A percentile compares a stretch with the other conserved stretches of the same genome.
These are phyloP conservation scores for Ancistrus triradiatus DNA, from an alignment of 2,113 vertebrate species.

Conservation along the genomic window DNA sequence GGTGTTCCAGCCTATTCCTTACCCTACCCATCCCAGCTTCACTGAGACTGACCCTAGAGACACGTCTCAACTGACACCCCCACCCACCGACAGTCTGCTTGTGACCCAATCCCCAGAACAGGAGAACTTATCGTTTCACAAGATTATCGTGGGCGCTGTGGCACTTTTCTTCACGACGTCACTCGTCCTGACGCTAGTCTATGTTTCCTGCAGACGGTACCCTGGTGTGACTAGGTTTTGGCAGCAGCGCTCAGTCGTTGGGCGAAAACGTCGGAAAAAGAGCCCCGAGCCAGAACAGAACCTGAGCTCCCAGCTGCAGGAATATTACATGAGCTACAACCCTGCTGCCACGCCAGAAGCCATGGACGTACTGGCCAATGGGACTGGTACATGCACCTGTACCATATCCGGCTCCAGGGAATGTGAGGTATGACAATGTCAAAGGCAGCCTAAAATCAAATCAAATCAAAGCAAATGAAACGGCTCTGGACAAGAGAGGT, in stretches of 20 bases:
- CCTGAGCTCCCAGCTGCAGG: slow-evolving; percentile 96
- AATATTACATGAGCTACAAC: slow-evolving; percentile 99
- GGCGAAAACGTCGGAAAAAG: slow-evolving; percentile 92
- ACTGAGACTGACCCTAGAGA: slow-evolving; percentile 64
- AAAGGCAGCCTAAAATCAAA: slow-evolving; percentile 73
- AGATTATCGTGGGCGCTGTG: slow-evolving; percentile 93
- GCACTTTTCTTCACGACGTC: slow-evolving; percentile 92
- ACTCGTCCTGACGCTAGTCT: slow-evolving; percentile 89
- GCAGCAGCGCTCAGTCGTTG: slow-evolving; percentile 86
- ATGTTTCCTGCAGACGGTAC: slow-evolving; percentile 93
- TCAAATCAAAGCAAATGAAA: slow-evolving; percentile 63
- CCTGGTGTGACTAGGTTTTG: slow-evolving; percentile 88
- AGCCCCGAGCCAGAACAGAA: slow-evolving; percentile 91
- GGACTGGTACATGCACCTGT: slow-evolving; percentile 95
- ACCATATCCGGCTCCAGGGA: slow-evolving; percentile 98
- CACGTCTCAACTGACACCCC: slow-evolving; percentile 56
- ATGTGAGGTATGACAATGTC: slow-evolving; percentile 97
- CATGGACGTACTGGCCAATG: slow-evolving; percentile 95
- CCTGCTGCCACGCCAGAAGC: slow-evolving; percentile 93
- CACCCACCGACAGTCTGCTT: slow-evolving; percentile 57
- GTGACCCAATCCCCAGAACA: slow-evolving; percentile 77
- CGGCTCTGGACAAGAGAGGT: slow-evolving; percentile 90
- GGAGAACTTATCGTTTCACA: slow-evolving; percentile 93
- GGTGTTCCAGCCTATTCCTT: slow-evolving; percentile 73
- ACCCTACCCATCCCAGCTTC: slow-evolving; percentile 76